phyloP scores from a whole-genome alignment of 2,888 invertebrate genomes.

The Folsomia candida region DNA sequence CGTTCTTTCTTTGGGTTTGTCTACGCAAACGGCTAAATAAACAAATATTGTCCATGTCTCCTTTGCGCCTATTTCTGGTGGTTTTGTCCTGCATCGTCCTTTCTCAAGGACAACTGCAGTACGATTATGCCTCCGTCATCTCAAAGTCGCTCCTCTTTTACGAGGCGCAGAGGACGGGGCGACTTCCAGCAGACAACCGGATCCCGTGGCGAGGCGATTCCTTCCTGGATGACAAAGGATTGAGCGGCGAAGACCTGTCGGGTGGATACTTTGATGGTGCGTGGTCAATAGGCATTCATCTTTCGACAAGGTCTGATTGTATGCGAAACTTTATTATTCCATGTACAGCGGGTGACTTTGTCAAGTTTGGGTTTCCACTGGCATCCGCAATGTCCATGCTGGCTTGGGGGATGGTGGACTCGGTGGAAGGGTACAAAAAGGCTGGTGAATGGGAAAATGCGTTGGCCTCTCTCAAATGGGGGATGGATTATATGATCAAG shows the following conservation, averaged over 20 bases:
- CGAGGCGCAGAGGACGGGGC: slow-evolving; percentile 61
- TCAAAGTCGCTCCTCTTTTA: slow-evolving; percentile 60
- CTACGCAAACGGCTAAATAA: too few species aligned
- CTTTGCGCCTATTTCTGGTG: too few species aligned
- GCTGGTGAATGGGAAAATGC: slow-evolving; percentile 49
- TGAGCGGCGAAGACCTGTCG: slow-evolving; percentile 57
- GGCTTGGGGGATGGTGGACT: slow-evolving; percentile 54
- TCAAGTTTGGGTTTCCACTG: slow-evolving; percentile 51
- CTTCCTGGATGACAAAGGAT: slow-evolving; percentile 58
- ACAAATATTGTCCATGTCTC: too few species aligned
- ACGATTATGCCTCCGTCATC: slow-evolving; percentile 58
- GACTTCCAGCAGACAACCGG: slow-evolving; percentile 58
- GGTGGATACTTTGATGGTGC: slow-evolving; percentile 63
- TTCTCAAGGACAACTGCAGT: too few species aligned
- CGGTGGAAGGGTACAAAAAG: slow-evolving; percentile 51
- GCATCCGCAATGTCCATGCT: slow-evolving; percentile 47
- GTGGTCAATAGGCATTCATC: too few species aligned
- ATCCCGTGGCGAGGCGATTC: slow-evolving; percentile 61
- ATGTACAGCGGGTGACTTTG: slow-evolving; percentile 49
- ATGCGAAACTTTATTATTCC: not conserved
- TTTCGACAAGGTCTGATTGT: too few species aligned
- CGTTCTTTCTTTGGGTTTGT: too few species aligned
- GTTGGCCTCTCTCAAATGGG: slow-evolving; percentile 53
- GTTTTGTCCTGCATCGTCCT: too few species aligned
- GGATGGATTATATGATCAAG: slow-evolving; percentile 54